Percentiles rank a stretch among this genome's conserved stretches.
Conservation (phyloP, 2,888 invertebrate species). For the Agapostemon virescens region DNA sequence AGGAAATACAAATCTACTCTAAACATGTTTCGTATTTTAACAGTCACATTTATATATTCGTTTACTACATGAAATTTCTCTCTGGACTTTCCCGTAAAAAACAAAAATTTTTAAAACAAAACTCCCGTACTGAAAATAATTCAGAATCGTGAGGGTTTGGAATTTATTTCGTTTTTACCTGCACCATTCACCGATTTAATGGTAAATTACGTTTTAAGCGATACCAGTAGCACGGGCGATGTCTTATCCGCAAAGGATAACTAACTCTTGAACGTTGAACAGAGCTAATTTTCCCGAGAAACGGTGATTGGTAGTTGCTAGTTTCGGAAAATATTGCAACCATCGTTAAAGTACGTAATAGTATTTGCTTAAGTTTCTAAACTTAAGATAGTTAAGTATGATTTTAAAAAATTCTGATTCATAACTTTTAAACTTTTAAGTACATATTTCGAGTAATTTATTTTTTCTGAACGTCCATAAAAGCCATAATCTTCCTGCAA, state of each 20-base stretch:
- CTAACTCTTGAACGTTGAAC: neutral
- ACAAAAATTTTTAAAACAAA: too few relatives aligned
- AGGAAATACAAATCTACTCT: too few relatives aligned
- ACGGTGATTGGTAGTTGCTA: neutral
- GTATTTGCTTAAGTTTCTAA: neutral
- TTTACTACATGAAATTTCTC: too few relatives aligned
- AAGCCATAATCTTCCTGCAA: neutral
- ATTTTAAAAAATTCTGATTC: constrained; percentile 3
- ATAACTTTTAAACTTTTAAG: neutral
- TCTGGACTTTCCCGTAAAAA: too few relatives aligned
- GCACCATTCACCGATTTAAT: neutral
- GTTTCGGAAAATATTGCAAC: neutral
- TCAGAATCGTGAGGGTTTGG: neutral
- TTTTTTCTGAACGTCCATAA: neutral
- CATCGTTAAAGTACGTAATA: neutral
- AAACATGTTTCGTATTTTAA: too few relatives aligned
- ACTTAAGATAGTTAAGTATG: neutral
- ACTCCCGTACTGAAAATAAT: neutral
- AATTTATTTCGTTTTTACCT: neutral
- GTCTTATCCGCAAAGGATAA: neutral
- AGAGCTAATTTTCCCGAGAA: neutral
- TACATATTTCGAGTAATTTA: neutral
- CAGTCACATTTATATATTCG: too few relatives aligned
- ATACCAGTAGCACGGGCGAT: neutral
- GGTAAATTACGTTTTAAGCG: neutral